These are phyloP conservation scores for Tursiops truncatus DNA, from an alignment of 2,113 vertebrate genomes.

Conservation along the genomic window DNA sequence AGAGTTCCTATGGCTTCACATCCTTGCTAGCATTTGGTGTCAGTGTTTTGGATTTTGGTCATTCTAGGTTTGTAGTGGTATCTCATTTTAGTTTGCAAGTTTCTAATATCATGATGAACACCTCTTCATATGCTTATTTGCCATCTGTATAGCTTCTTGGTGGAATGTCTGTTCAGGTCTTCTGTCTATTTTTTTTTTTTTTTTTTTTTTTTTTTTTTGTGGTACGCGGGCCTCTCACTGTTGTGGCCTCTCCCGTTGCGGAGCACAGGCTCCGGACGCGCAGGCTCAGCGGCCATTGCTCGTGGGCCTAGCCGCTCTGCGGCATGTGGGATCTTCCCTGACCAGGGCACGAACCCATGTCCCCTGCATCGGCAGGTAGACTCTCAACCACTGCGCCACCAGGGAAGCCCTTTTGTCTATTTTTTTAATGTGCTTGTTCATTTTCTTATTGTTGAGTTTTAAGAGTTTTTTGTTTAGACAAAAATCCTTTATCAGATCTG, in stretches of 20 bases:
- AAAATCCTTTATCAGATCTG: not conserved
- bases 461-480: not conserved
- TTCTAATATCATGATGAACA: not conserved
- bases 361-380: too few species aligned
- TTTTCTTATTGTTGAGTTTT: not conserved
- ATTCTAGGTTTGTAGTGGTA: not conserved
- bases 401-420: not conserved
- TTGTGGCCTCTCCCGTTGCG: too few species aligned
- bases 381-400: too few species aligned
- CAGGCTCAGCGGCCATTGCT: too few species aligned
- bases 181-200: not conserved
- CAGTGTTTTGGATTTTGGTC: not conserved
- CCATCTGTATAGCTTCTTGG: not conserved
- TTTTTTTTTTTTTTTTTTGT: not conserved
- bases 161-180: not conserved
- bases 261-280: too few species aligned
- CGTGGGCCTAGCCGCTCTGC: too few species aligned
- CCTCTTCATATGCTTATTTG: not conserved
- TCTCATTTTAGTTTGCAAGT: not conserved
- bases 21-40: not conserved
- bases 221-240: too few species aligned
- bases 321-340: too few species aligned
- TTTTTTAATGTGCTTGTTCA: not conserved
- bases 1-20: not conserved
- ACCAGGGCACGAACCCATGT: too few species aligned